These are phyloP conservation scores for Aix galericulata DNA, from an alignment of 2,113 vertebrate genomes.

Conservation along the genomic window DNA sequence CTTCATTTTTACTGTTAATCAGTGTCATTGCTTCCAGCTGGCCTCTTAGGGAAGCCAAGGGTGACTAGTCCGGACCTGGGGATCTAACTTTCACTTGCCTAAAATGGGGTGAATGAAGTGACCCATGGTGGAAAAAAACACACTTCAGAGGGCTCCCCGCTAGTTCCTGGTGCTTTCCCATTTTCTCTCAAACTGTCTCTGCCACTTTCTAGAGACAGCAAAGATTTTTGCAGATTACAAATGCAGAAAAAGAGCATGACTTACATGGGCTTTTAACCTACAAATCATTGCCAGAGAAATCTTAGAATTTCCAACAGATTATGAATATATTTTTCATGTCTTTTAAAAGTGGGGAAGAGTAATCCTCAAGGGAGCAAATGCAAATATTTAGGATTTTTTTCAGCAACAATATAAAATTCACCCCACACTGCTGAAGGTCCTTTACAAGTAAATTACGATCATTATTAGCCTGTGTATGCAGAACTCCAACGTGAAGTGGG, in stretches of 20 bases:
- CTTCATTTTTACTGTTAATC: background rate
- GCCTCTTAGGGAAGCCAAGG: background rate
- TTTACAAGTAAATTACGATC: background rate
- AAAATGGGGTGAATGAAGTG: constrained; percentile 5
- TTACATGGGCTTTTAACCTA: background rate
- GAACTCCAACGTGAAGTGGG: background rate
- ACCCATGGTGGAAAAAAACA: background rate
- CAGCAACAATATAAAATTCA: constrained; percentile 10
- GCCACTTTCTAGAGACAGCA: background rate
- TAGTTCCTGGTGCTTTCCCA: background rate
- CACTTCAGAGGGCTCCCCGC: background rate
- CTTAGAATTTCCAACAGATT: background rate
- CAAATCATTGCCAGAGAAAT: constrained; percentile 21
- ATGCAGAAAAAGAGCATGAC: background rate
- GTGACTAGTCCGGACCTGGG: background rate
- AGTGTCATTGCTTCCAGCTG: background rate
- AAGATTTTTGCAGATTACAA: constrained; percentile 2
- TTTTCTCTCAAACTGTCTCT: background rate
- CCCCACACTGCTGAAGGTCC: background rate
- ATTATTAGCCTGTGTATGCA: background rate
- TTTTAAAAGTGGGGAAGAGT: background rate
- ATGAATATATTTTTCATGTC: constrained; percentile 3
- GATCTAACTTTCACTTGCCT: background rate
- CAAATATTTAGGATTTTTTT: background rate
- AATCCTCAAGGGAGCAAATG: constrained; percentile 2